Base-by-base conservation (phyloP, 2,113 vertebrate genomes). In the Psammodynastes pulverulentus region DNA sequence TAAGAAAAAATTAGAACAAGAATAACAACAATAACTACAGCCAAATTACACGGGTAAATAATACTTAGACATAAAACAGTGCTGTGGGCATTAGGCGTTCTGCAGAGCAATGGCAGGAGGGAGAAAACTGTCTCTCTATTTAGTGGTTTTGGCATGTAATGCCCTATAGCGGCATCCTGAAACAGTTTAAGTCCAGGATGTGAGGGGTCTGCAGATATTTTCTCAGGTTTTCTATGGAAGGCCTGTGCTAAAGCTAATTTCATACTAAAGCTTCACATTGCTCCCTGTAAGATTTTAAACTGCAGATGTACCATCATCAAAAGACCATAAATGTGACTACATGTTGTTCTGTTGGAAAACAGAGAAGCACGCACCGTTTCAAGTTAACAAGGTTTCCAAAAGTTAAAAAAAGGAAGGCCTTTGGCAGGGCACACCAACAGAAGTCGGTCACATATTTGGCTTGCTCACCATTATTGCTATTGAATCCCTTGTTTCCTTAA, bases 401-500 rank as follows among this genome's bases (percentile, higher is more conserved):
- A 34, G 8, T 58, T 48, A 48, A 91, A 86, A 86, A 58, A 46
- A 72, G 34, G 72, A 72, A 67, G 43, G 8, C 29, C 26, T 85
- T 89, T 89, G 91, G 91, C 91, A 89, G 72, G n/a, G 45, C 29
- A 51, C 52, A 49, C 53, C 12, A n/a, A 46, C 53, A 54, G 91
- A 92, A 92, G 87, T 89, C 52, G n/a, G n/a, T 89, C 79, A 34
- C n/a, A 89, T 79, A 43, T 85, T 92, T 92, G 91, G 87, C 87
- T 89, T 45, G 5, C 23, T 92, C 12, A 9, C 45, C 51, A 4
- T 58, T 29, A 58, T 12, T 46, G 24, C 87, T 84, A 56, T 85
- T 87, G 58, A 84, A 67, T 58, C 72, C 34, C 52, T 48, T 85
- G 52, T 92, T 92, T 54, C 15, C 87, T 58, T 92, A 92, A 92